Percentiles rank a stretch among this genome's conserved stretches.
Evolutionary conservation across 1,140 invertebrate genomes (phyloP).

Genomic region (Ceratina australensis): DNA sequence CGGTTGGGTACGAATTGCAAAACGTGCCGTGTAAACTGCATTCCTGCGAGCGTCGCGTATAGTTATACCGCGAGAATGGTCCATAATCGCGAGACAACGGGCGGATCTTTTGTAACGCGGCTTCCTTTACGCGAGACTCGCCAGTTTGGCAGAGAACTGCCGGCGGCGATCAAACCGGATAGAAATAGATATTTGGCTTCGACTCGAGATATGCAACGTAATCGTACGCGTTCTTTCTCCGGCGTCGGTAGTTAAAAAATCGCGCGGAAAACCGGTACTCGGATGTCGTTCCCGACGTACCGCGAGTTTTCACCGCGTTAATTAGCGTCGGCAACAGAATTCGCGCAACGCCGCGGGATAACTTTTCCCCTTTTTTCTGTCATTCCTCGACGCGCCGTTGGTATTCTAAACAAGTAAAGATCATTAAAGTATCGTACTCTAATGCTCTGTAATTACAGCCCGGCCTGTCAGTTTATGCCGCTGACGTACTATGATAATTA

Average conservation of each 20-base stretch:
- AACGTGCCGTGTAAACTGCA: background rate
- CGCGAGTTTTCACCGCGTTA: background rate
- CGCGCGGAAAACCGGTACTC: slow-evolving; percentile 1
- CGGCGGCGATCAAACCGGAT: slow-evolving; percentile 25
- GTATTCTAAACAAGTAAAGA: background rate
- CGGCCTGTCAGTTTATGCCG: too few relatives aligned
- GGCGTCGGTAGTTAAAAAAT: background rate
- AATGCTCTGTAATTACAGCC: background rate
- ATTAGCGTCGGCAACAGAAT: slow-evolving; percentile 9
- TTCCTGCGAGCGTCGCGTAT: background rate
- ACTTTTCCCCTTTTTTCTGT: background rate
- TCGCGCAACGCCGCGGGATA: background rate
- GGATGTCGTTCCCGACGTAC: background rate
- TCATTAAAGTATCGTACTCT: background rate
- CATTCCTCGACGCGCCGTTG: background rate
- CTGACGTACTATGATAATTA: background rate
- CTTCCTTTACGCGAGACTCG: background rate
- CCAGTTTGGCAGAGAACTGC: slow-evolving; percentile 15
- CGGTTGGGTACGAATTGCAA: slow-evolving; percentile 7
- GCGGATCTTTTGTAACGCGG: slow-evolving; percentile 14
- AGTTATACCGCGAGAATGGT: slow-evolving; percentile 1
- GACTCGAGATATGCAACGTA: background rate
- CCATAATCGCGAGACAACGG: slow-evolving; percentile 6
- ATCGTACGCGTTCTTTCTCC: slow-evolving; percentile 2
- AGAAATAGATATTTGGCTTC: slow-evolving; percentile 39